Evolutionary conservation across 2,888 invertebrate species (phyloP), one percentile per base, ranked within the genome.

Genomic region (Phytoseiulus persimilis): DNA sequence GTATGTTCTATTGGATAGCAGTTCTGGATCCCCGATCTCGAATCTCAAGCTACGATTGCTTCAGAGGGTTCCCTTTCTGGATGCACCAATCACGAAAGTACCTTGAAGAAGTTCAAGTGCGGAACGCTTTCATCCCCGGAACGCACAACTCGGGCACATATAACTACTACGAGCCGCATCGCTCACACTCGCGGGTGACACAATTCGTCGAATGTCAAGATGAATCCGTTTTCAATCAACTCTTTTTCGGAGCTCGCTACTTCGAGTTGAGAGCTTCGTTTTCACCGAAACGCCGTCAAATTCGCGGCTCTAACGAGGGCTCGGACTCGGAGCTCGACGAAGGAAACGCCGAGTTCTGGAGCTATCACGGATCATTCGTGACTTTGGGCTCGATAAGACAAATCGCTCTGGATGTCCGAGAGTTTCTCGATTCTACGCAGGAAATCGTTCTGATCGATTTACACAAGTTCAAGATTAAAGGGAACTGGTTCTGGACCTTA

Each of bases 121-220:
- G 87, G 18, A 32, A n/a, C 45, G 87, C 87, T 0, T 87, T 95
- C 90, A 94, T 95, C 91, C 95, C 95, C 0, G 95, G 95, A 0
- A 95, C 95, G 0, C 95, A 95, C 91, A 95, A 95, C 92, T 94
- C 95, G 0, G 95, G 95, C 6, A 93, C 94, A 6, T 95, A 94
- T 92, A 92, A 93, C 6, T 92, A 92, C 89, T 92, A 92, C 93
- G 93, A 93, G 93, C 93, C 94, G 93, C 91, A 94, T 91, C 90
- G 92, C 92, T 91, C 45, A 28, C 87, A 87, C 33, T 33, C 87
- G 32, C 87, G 87, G 87, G 87, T 87, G 33, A 87, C 87, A 0
- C 87, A 87, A 39, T 87, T 39, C 87, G 87, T 87, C 2, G 87
- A 87, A 23, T 87, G 87, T 23, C 87, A 87, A n/a, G 87, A 87